Evolutionary conservation across 2,113 vertebrate species (phyloP).

Genomic region (Dermatemys mawii): DNA sequence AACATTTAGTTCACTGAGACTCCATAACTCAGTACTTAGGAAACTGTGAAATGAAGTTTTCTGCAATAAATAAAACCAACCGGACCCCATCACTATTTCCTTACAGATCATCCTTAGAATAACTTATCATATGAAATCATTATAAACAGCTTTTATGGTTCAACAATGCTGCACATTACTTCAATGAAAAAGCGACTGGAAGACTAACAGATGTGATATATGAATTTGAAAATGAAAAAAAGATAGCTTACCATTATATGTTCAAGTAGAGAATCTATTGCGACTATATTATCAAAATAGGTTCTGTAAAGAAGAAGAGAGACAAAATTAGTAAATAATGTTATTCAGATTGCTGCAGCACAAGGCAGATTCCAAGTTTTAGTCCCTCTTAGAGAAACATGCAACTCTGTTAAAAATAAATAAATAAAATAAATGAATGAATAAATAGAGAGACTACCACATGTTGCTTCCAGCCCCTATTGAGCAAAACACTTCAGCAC

Average conservation of each 20-base stretch:
- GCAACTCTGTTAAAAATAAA: background rate
- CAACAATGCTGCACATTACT: background rate
- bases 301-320: slow-evolving; percentile 88
- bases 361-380: background rate
- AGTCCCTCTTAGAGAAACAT: background rate
- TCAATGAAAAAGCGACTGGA: background rate
- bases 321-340: slow-evolving; percentile 26
- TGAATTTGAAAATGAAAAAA: background rate
- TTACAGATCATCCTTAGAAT: background rate
- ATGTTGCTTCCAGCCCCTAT: background rate
- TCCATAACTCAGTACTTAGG: background rate
- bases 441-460: background rate
- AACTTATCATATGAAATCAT: background rate
- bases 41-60: background rate
- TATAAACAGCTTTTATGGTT: background rate
- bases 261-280: slow-evolving; percentile 99
- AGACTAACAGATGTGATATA: background rate
- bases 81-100: background rate
- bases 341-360: background rate
- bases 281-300: slow-evolving; percentile 99
- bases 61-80: background rate
- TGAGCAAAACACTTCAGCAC: background rate
- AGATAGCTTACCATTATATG: slow-evolving; percentile 96
- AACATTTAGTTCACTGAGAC: background rate
- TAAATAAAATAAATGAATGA: background rate